Base-by-base conservation (phyloP, 2,888 invertebrate genomes). In the Latrodectus elegans region DNA sequence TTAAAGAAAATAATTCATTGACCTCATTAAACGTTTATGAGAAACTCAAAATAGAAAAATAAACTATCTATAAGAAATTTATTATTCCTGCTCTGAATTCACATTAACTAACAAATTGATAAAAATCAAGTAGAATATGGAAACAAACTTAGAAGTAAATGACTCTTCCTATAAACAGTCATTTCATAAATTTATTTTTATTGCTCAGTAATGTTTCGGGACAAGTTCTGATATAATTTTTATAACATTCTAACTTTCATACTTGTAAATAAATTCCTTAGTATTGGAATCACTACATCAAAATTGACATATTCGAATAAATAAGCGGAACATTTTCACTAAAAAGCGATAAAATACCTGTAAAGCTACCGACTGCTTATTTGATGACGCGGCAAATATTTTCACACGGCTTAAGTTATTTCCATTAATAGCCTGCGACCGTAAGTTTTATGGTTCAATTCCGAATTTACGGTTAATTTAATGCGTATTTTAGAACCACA, bases 401-500 rank as follows among this genome's bases (percentile, higher is more conserved):
- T 82, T 82, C 82, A 75, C 82, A 75, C 70, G 70, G 82, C 82
- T 82, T 82, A 68, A 82, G 81, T 52, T 67, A 70, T 75, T 70
- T 75, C 68, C 53, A 82, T 82, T 82, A 82, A 82, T 68, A 82
- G 82, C 75, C 68, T 74, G 74, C 82, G 74, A 82, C 74, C 75
- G 70, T 82, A 67, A 70, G 75, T 74, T 82, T 82, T 82, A 82
- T 75, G 82, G 68, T 75, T 75, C 82, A 75, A 82, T 82, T 82
- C 67, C 49, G 70, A 82, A 82, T 82, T 82, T 75, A 82, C 82
- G 82, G 82, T 82, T 82, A 82, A 75, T 82, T 82, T 82, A 82
- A 82, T 82, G 82, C 75, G 74, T 82, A 82, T 82, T 82, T 82
- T 82, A 82, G 82, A 75, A 67, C 68, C 74, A 82, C 82, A 82